Evolutionary conservation across 2,797 vertebrate genomes (phyloP).

Genomic region (Pogoniulus pusillus): DNA sequence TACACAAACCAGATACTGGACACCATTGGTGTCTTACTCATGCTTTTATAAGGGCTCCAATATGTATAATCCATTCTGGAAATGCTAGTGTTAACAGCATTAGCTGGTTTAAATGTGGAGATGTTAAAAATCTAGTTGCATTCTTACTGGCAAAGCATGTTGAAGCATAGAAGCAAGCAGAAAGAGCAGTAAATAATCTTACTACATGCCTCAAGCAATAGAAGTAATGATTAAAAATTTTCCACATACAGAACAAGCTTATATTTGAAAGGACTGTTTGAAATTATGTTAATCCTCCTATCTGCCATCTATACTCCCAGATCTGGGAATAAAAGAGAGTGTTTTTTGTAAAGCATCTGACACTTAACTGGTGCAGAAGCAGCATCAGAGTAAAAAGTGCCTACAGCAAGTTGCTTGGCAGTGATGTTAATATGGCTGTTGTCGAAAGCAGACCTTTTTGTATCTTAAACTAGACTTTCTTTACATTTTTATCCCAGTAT

Average conservation of each 20-base stretch:
- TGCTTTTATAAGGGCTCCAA: neutral
- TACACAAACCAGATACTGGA: neutral
- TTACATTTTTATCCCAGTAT: neutral
- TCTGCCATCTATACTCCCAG: conserved; percentile 15
- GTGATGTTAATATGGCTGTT: neutral
- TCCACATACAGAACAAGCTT: neutral
- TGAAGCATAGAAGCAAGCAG: neutral
- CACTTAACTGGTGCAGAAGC: neutral
- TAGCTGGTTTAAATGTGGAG: neutral
- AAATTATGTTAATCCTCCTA: conserved; percentile 45
- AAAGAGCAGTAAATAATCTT: neutral
- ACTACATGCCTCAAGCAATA: neutral
- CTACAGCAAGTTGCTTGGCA: neutral
- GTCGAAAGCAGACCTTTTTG: neutral
- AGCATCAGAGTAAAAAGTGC: neutral
- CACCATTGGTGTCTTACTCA: neutral
- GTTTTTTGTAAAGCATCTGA: neutral
- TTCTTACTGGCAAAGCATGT: neutral
- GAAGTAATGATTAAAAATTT: conserved; percentile 11
- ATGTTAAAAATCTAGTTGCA: neutral
- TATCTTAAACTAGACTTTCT: neutral
- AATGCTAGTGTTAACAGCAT: neutral
- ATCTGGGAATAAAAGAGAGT: neutral
- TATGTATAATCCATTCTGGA: neutral
- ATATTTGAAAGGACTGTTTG: conserved; percentile 7